Base-by-base conservation (phyloP, 1,140 invertebrate species). In the Calliphora vicina region DNA sequence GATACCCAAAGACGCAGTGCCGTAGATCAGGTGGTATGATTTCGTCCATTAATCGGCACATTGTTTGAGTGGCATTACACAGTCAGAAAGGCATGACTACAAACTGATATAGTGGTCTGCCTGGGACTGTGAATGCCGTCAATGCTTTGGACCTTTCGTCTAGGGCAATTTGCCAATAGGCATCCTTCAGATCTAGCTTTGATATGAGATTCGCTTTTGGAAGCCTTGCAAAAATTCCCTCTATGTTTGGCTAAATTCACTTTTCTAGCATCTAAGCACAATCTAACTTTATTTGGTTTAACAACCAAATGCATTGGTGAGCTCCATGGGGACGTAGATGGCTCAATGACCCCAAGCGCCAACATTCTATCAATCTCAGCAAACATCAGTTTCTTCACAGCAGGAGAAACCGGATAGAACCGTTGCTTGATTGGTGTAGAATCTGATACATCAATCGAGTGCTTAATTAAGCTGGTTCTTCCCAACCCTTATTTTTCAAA, bases 191-290 rank as follows among this genome's bases (percentile, higher is more conserved):
- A 27, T 76, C 23, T 29, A 76, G n/a, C 84, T 43, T 76, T 87
- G 67, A 87, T 73, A 83, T 85, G 20, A 83, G 25, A 72, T 84
- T 73, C 17, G 84, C 78, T 27, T 84, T 84, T 25, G 84, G 81
- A 8, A 86, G 78, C 5, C 84, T 80, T 82, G 83, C 78, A 13
- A 87, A 81, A 23, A 87, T 85, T 1, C 83, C 83, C 12, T 84
- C 82, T 45, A 87, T 86, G 17, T 81, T 74, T 84, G 10, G 71
- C 85, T 0, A 61, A 50, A 84, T 90, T 89, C 1, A 89, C 17
- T 20, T 86, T 86, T 10, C 89, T 67, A 67, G 82, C 88, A 83
- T 90, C 87, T 3, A 90, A 82, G 74, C 88, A 90, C 17, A 89
- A 85, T 1, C 88, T 45, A 6, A 84, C 81, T 45, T 85, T 85